Evolutionary conservation across 2,797 vertebrate species (phyloP).

Genomic region (Anguilla obscura): DNA sequence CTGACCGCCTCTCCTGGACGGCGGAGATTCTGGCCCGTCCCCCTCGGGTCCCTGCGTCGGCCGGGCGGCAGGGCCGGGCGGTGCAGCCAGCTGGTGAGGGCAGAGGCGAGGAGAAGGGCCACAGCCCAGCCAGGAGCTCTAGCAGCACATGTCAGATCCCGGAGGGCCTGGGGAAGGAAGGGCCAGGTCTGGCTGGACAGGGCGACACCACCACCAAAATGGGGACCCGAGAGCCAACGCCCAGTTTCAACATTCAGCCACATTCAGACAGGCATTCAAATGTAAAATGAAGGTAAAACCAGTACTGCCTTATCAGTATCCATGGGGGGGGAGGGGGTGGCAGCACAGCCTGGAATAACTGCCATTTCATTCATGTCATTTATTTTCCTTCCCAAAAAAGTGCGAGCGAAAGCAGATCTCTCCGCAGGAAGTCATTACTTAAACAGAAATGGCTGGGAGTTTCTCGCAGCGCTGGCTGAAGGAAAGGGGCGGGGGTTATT

Average conservation of each 20-base stretch:
- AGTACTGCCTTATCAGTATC: background rate
- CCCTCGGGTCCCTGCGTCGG: background rate
- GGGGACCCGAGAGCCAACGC: background rate
- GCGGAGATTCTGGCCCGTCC: background rate
- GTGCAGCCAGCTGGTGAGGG: background rate
- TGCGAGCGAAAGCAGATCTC: constrained; percentile 15
- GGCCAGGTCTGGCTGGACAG: background rate
- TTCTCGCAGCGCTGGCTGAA: background rate
- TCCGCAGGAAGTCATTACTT: constrained; percentile 10
- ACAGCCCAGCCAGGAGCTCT: background rate
- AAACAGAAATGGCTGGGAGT: constrained; percentile 8
- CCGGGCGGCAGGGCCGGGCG: background rate
- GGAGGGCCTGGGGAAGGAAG: background rate
- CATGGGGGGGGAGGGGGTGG: background rate
- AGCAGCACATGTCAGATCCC: background rate
- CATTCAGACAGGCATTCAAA: background rate
- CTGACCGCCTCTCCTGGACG: background rate
- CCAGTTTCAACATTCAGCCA: background rate
- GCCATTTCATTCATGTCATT: constrained; percentile 1
- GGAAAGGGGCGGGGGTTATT: background rate
- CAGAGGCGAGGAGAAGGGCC: background rate
- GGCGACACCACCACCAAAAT: background rate
- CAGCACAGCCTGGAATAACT: background rate
- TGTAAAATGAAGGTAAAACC: background rate
- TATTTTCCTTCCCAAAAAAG: constrained; percentile 19